These are phyloP conservation scores for Ranitomeya imitator DNA, from an alignment of 2,113 vertebrate species.

Conservation along the genomic window DNA sequence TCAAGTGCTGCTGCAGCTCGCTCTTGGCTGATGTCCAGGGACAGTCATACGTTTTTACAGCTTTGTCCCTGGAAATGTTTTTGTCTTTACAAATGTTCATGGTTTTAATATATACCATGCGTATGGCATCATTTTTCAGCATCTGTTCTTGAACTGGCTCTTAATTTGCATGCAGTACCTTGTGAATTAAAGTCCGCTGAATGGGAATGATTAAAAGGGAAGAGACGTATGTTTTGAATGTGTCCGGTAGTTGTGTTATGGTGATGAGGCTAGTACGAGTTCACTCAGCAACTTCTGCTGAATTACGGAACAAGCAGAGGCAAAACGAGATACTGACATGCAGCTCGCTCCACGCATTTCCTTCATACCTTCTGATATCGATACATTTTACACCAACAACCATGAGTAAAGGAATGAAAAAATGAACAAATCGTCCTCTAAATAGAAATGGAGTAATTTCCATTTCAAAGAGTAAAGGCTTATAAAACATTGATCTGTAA, in stretches of 20 bases:
- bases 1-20: slow-evolving; percentile 9
- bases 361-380: not conserved
- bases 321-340: not conserved
- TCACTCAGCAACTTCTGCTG: not conserved
- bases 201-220: slow-evolving; percentile 25
- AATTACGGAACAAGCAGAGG: not conserved
- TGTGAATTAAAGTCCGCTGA: slow-evolving; percentile 14
- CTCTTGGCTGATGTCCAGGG: slow-evolving; percentile 28
- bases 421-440: not conserved
- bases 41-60: slow-evolving; percentile 20
- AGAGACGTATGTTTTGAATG: not conserved
- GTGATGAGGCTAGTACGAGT: slow-evolving; percentile 8
- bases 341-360: not conserved
- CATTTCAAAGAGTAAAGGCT: too few relatives aligned
- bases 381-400: not conserved
- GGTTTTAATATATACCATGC: slow-evolving; percentile 28
- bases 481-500: not conserved
- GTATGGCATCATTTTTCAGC: slow-evolving; percentile 9
- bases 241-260: slow-evolving; percentile 1
- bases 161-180: slow-evolving; percentile 15
- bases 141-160: slow-evolving; percentile 12
- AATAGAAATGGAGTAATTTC: not conserved
- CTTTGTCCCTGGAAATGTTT: slow-evolving; percentile 23
- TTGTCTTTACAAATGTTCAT: slow-evolving; percentile 19
- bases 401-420: not conserved